phyloP scores from a whole-genome alignment of 2,113 vertebrate genomes.

The Amphilophus citrinellus region DNA sequence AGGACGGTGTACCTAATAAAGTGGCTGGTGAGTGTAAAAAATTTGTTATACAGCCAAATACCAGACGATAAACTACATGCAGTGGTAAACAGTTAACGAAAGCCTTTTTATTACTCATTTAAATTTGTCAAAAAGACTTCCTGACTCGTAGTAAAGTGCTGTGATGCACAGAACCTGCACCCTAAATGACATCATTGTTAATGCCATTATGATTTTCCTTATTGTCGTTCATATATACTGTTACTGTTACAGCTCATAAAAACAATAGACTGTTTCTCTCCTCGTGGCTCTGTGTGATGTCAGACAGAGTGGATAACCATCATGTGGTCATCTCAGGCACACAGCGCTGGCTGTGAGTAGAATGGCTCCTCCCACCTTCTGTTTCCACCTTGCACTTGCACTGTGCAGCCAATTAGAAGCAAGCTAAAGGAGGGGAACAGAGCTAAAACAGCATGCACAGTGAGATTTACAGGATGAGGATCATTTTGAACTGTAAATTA shows the following conservation, averaged over 20 bases:
- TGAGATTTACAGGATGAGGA: neutral
- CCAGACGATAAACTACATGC: neutral
- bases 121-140: neutral
- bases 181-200: neutral
- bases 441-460: neutral
- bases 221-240: neutral
- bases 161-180: fast-evolving
- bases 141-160: neutral
- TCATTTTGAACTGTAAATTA: neutral
- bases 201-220: neutral
- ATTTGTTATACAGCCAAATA: neutral
- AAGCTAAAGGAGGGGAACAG: fast-evolving
- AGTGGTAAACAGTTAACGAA: neutral
- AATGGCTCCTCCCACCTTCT: neutral
- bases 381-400: neutral
- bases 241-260: neutral
- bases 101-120: neutral
- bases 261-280: no score
- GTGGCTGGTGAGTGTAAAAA: neutral
- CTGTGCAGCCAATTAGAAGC: neutral
- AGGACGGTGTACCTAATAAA: neutral
- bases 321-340: neutral
- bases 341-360: neutral
- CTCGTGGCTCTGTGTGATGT: neutral
- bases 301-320: neutral